Base-by-base conservation (phyloP, 1,140 invertebrate species). In the Trissolcus basalis region DNA sequence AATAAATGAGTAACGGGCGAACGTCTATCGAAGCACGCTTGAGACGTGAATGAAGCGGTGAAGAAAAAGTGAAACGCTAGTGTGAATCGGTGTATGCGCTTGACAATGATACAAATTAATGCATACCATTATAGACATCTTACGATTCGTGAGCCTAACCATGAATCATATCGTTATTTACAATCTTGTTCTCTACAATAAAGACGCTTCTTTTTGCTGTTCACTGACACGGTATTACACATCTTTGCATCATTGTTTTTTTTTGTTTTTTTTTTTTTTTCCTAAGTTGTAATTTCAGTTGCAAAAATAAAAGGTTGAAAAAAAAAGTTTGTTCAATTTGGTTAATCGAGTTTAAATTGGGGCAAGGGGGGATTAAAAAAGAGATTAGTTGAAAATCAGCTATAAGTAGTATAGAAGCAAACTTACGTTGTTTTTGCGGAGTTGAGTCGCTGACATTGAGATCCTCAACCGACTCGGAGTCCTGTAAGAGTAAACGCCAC, bases 401-500 rank as follows among this genome's bases (percentile, higher is more conserved):
- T 48, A 45, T 51, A n/a, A n/a, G n/a, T n/a, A 14, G 59, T 33
- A 8, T 33, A 11, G 16, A 14, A 58, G 15, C 4, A 50, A 50
- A 87, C 87, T 83, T 82, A 89, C 87, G 72, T 76, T 75, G 80
- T 81, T 84, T 85, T 19, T 82, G 80, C 11, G 74, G 74, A 15
- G 78, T 71, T 35, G 67, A 67, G 39, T 79, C 79, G 16, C 76
- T 80, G 43, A 70, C 83, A 78, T 78, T 84, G 9, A 90, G 80
- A 65, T 92, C 91, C 82, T 91, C 91, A 7, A 91, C 85, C 12
- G 91, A 92, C 84, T 92, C 92, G 35, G 91, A 91, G 67, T 92
- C 91, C 92, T 92, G 72, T 11, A 87, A 83, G 48, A 59, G 41
- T 65, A 69, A 67, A n/a, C 43, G 36, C 43, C 49, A 48, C 32